Evolutionary conservation across 2,888 invertebrate genomes (phyloP).

Genomic region (Glaucopsyche alexis): DNA sequence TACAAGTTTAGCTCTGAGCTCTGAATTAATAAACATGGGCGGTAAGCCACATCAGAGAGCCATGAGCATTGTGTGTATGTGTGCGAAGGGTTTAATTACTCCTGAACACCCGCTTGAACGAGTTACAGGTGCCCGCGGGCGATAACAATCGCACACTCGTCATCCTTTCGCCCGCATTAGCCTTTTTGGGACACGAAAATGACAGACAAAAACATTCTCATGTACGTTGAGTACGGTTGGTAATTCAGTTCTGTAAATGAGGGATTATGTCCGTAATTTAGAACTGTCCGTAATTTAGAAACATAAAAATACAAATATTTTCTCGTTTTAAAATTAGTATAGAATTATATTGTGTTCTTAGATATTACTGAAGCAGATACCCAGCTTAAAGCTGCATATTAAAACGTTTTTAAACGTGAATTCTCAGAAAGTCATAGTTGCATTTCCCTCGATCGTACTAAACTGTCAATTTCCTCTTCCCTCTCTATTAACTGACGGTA

Average conservation of each 20-base stretch:
- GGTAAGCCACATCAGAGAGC: conserved; percentile 17
- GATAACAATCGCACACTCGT: conserved; percentile 11
- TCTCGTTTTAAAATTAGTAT: too few relatives aligned
- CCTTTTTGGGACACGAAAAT: background rate
- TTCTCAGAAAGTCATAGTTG: too few relatives aligned
- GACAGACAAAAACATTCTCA: background rate
- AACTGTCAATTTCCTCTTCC: too few relatives aligned
- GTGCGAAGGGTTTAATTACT: background rate
- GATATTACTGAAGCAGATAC: too few relatives aligned
- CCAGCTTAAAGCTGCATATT: too few relatives aligned
- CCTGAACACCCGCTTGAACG: background rate
- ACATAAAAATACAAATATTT: too few relatives aligned
- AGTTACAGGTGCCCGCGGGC: conserved; percentile 6
- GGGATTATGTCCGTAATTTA: background rate
- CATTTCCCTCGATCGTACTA: too few relatives aligned
- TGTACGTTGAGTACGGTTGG: background rate
- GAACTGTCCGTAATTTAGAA: background rate
- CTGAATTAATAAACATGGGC: conserved; percentile 13
- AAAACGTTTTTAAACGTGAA: too few relatives aligned
- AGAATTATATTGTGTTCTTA: too few relatives aligned
- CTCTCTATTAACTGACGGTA: too few relatives aligned
- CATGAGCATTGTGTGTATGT: background rate
- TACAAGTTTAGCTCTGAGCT: background rate
- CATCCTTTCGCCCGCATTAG: background rate
- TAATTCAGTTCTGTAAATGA: background rate